phyloP scores from a whole-genome alignment of 1,140 invertebrate species.

The Cylas formicarius region DNA sequence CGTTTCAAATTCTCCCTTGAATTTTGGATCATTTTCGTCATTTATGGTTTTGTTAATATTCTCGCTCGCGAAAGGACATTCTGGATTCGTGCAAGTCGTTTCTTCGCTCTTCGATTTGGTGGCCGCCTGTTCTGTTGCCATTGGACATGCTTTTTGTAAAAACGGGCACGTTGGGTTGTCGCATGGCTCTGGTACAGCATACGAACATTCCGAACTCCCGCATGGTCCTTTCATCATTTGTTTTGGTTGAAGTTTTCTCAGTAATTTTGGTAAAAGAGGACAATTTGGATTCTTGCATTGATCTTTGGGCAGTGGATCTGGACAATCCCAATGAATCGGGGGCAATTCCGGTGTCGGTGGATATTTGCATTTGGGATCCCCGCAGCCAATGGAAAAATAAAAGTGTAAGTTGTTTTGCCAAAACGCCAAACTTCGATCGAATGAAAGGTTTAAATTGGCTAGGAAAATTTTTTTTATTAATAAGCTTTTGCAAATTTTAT shows the following conservation, averaged over 20 bases:
- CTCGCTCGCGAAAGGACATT: slow-evolving; percentile 16
- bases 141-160: slow-evolving; percentile 19
- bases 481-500: no score
- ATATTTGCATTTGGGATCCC: slow-evolving; percentile 27
- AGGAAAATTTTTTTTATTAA: no score
- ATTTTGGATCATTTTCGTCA: slow-evolving; percentile 2
- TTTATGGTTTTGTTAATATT: slow-evolving; percentile 4
- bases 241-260: slow-evolving; percentile 18
- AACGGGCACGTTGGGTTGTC: slow-evolving; percentile 28
- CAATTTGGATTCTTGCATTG: slow-evolving; percentile 37
- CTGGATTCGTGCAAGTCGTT: slow-evolving; percentile 14
- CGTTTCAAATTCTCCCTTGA: slow-evolving; percentile 15
- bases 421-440: no score
- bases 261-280: slow-evolving; percentile 24
- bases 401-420: no score
- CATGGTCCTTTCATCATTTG: slow-evolving; percentile 22
- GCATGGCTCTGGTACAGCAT: slow-evolving; percentile 28
- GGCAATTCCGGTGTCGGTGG: slow-evolving; percentile 18
- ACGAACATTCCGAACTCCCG: slow-evolving; percentile 29
- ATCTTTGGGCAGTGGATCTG: slow-evolving; percentile 37
- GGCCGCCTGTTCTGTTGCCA: slow-evolving; percentile 3
- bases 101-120: slow-evolving; percentile 6
- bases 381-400: no score
- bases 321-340: slow-evolving; percentile 41
- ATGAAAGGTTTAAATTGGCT: no score